Conservation (phyloP, 1,140 invertebrate species). For the Dendrolimus punctatus region DNA sequence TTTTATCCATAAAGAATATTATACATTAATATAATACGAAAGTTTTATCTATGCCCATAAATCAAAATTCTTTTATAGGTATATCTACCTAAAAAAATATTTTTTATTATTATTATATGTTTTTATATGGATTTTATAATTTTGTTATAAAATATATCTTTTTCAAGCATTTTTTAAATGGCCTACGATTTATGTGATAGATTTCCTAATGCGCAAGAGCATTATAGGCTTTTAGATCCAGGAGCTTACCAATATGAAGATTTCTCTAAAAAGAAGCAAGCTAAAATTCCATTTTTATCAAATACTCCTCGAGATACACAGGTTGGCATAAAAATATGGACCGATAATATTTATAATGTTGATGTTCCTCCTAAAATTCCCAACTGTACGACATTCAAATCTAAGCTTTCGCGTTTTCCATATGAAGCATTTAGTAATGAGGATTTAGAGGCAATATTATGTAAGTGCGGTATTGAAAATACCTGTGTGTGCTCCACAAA, state of each 20-base stretch:
- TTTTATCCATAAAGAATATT: too few relatives aligned
- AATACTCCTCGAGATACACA: slow-evolving; percentile 25
- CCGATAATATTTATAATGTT: slow-evolving; percentile 35
- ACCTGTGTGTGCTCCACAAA: slow-evolving; percentile 32
- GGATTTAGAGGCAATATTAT: slow-evolving; percentile 37
- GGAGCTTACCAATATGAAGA: slow-evolving; percentile 36
- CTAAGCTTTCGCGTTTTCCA: slow-evolving; percentile 43
- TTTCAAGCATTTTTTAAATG: slow-evolving; percentile 19
- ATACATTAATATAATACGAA: too few relatives aligned
- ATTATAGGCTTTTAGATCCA: slow-evolving; percentile 35
- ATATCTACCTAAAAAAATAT: too few relatives aligned
- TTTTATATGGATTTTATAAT: background rate
- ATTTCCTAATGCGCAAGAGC: slow-evolving; percentile 23
- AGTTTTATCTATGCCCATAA: too few relatives aligned
- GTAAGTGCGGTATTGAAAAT: slow-evolving; percentile 35
- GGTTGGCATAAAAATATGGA: slow-evolving; percentile 28
- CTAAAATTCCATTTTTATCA: slow-evolving; percentile 40
- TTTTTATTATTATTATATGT: background rate
- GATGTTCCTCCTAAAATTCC: slow-evolving; percentile 22
- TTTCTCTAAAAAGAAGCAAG: slow-evolving; percentile 14
- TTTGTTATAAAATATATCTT: background rate
- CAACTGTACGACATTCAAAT: slow-evolving; percentile 36
- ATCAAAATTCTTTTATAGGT: too few relatives aligned
- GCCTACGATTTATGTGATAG: slow-evolving; percentile 31
- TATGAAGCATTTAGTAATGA: slow-evolving; percentile 34